A percentile compares a stretch with the other conserved stretches of the same genome.
phyloP scores from a whole-genome alignment of 2,797 vertebrate genomes.

The Pseudochirops corinnae region DNA sequence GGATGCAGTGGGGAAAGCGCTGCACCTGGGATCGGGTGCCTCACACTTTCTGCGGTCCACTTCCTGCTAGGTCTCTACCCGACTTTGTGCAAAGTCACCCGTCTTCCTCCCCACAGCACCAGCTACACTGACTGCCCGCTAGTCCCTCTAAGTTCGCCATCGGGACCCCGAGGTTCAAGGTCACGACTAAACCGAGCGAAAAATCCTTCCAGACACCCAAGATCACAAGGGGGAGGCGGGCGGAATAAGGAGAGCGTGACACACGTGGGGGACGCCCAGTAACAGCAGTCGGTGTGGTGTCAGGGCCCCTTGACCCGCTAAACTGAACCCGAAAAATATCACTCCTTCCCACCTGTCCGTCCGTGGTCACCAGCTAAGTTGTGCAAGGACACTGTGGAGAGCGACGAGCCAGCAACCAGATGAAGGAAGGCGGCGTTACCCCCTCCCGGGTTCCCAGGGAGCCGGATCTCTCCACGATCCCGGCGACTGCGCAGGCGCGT shows the following conservation, averaged over 20 bases:
- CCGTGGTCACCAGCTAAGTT: accelerated
- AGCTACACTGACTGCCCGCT: not conserved
- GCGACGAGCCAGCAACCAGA: too few species aligned
- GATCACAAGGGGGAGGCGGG: not conserved
- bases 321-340: not conserved
- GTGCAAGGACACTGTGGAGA: not conserved
- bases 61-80: too few species aligned
- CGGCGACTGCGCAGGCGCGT: not conserved
- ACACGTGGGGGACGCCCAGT: too few species aligned
- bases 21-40: too few species aligned
- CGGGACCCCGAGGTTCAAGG: not conserved
- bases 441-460: too few species aligned
- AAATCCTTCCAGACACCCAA: not conserved
- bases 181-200: not conserved
- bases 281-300: conserved; percentile 41
- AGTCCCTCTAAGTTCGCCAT: not conserved
- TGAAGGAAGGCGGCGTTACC: not conserved
- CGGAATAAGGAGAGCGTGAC: not conserved
- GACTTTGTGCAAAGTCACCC: not conserved
- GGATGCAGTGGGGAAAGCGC: too few species aligned
- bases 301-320: not conserved
- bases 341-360: not conserved
- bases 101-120: not conserved
- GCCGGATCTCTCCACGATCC: too few species aligned
- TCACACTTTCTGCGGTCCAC: not conserved